A percentile compares a stretch with the other conserved stretches of the same genome.
Conservation (phyloP, 2,113 vertebrate genomes). For the rat (Rattus norvegicus) region DNA sequence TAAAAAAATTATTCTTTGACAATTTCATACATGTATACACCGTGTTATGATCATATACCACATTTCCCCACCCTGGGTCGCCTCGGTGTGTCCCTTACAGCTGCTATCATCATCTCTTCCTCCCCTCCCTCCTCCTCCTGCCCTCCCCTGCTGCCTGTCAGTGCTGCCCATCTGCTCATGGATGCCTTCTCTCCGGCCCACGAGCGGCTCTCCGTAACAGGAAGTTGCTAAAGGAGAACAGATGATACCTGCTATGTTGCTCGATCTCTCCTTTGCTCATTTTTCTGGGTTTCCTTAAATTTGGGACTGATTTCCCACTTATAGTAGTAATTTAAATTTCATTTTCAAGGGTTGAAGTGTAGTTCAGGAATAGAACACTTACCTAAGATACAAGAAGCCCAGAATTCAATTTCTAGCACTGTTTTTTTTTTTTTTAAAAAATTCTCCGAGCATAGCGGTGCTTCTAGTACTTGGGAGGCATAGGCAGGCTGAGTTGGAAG, state of each 20-base stretch:
- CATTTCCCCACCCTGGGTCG: not conserved
- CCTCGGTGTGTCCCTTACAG: not conserved
- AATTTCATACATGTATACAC: not conserved
- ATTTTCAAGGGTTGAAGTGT: not conserved
- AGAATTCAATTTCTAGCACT: not conserved
- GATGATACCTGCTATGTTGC: not conserved
- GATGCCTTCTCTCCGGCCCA: not conserved
- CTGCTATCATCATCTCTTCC: no score
- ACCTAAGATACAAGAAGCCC: not conserved
- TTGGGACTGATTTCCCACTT: not conserved
- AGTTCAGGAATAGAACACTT: not conserved
- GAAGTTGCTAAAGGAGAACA: not conserved
- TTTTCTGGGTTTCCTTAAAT: not conserved
- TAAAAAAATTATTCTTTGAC: not conserved
- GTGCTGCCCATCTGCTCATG: not conserved
- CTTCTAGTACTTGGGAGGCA: no score
- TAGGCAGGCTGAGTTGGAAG: no score
- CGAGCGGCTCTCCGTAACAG: not conserved
- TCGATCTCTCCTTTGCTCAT: not conserved
- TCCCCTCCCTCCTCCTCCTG: no score
- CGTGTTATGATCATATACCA: not conserved
- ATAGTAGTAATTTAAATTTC: conserved; percentile 7
- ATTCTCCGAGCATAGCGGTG: not conserved
- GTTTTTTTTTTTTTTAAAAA: no score
- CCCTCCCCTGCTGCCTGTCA: no score